Conservation (phyloP, 2,888 invertebrate species). For the Synanthedon myopaeformis region DNA sequence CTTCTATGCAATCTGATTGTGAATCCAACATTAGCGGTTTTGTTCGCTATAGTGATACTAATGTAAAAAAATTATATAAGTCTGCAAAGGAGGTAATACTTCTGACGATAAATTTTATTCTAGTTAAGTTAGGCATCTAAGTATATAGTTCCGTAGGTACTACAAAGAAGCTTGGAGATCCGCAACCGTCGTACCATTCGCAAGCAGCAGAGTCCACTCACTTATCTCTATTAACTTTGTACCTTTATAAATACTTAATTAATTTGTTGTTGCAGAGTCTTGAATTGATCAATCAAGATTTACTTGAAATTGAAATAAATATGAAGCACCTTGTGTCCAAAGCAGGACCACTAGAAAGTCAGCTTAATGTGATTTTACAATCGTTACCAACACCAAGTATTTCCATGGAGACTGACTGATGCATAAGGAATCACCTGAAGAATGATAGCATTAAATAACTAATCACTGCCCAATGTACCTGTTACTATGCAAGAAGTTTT, state of each 20-base stretch:
- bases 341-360: slow-evolving; percentile 48
- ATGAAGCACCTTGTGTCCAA: slow-evolving; percentile 35
- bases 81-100: slow-evolving; percentile 42
- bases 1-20: slow-evolving; percentile 46
- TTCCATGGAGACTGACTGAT: slow-evolving; percentile 40
- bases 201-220: neutral
- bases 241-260: neutral
- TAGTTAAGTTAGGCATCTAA: too few relatives aligned
- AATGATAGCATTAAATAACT: too few relatives aligned
- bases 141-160: too few relatives aligned
- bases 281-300: slow-evolving; percentile 52
- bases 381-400: slow-evolving; percentile 40
- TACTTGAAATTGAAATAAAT: slow-evolving; percentile 51
- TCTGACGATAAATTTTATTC: too few relatives aligned
- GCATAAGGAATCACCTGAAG: too few relatives aligned
- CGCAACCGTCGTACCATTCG: too few relatives aligned
- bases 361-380: slow-evolving; percentile 37
- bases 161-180: too few relatives aligned
- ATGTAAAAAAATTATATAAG: slow-evolving; percentile 41
- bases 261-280: slow-evolving; percentile 36
- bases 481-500: too few relatives aligned
- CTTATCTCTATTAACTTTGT: neutral
- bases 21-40: slow-evolving; percentile 63
- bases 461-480: too few relatives aligned
- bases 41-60: slow-evolving; percentile 46